Base-by-base conservation (phyloP, 2,888 invertebrate species). In the Caenorhabditis parvicauda region DNA sequence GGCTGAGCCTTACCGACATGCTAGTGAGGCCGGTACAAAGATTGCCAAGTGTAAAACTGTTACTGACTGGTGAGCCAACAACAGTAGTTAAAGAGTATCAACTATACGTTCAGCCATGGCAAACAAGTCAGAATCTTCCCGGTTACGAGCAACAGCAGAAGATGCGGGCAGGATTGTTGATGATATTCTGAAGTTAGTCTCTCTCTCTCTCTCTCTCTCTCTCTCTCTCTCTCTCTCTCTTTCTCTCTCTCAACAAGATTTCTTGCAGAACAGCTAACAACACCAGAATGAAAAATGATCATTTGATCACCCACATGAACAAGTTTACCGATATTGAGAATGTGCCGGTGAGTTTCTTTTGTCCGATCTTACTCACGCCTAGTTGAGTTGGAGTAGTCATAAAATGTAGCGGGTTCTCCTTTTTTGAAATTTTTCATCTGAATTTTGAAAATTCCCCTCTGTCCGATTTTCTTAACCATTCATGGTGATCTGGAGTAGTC, bases 241-340 rank as follows among this genome's bases (percentile, higher is more conserved):
- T 38, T n/a, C 42, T 28, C n/a, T 12, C 64, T 64, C 3, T 14
- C 29, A 59, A 41, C n/a, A 12, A 19, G 43, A 57, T 55, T 49
- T 41, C 41, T 77, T 75, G 17, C 68, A 84, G 83, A 53, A 90
- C 92, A 82, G 93, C 98, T 75, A 98, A 98, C 84, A 95, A 96
- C 85, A 93, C 94, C 84, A 95, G 94, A 83, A 86, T 94, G 77
- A 91, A 90, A 85, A 92, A 94, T 0, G 96, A 96, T 84, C 91
- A 91, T 14, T 91, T 93, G 83, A 87, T 93, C 82, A 91, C 90
- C 73, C 90, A 96, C 87, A 94, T 98, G 84, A 92, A 93, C 84
- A 91, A 95, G 70, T 91, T 94, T 84, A 92, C 95, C 82, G 94
- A 95, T 82, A 96, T 98, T 79, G 95, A 96, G 82, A 91, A 92